Evolutionary conservation across 1,140 invertebrate genomes (phyloP), one percentile per base, ranked within the genome.

Genomic region (Coelopa frigida): DNA sequence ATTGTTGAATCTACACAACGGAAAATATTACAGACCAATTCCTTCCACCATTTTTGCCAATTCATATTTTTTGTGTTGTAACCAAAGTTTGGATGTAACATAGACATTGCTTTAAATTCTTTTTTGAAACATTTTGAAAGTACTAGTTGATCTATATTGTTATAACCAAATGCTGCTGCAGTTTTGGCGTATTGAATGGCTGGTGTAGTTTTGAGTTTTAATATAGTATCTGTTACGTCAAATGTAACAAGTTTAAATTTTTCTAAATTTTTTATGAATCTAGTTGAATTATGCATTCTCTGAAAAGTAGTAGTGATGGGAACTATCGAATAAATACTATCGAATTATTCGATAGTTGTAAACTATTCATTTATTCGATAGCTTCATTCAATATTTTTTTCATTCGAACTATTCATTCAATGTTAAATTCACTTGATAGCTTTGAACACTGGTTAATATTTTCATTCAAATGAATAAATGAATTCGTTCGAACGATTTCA

Each of bases 181-280:
- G 84, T 75, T 51, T 76, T 70, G 1, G 77, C 72, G 68, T 94
- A 94, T 54, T 84, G 78, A 24, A 81, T 67, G 20, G 80, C 82
- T 3, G 87, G 78, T 36, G 79, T 71, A 12, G 77, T 74, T 6
- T 74, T 68, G 52, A 86, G 80, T 57, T 78, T 79, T 17, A 94
- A 61, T 22, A 94, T 68, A 1, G 90, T 94, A 49, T 87, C 87
- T 3, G 87, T 94, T 11, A 88, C 81, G 68, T 94, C 91, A 64
- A 95, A 91, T 7, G 90, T 94, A 20, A 94, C 75, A 44, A 91
- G 66, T 35, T 74, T 70, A 24, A 78, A 73, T 15, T 60, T 69
- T 32, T 56, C 47, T 21, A 68, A 49, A 51, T 68, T 68, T 15
- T 50, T 47, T 35, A 59, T 14, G 32, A 68, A 55, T n/a, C n/a